phyloP scores from a whole-genome alignment of 1,140 invertebrate species.

The Heliconius congener region DNA sequence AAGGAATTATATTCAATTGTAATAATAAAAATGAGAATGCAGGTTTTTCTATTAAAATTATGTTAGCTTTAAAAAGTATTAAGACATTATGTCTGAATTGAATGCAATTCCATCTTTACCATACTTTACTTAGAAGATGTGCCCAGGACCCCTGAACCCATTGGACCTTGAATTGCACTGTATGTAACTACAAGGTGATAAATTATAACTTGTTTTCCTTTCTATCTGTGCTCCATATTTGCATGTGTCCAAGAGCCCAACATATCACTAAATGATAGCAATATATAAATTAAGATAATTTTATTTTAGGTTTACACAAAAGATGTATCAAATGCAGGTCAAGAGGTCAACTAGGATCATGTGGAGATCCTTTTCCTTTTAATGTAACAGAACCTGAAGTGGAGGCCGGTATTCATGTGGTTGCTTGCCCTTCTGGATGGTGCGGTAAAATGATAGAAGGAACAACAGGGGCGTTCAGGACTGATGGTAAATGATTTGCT shows the following conservation, averaged over 20 bases:
- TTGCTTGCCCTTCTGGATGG: slow-evolving; percentile 95
- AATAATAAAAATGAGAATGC: neutral
- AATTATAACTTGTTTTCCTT: neutral
- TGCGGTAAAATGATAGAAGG: slow-evolving; percentile 95
- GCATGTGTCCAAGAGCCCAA: too few species aligned
- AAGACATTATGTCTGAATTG: neutral
- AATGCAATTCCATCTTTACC: too few species aligned
- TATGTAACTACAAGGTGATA: too few species aligned
- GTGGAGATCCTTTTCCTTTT: slow-evolving; percentile 92
- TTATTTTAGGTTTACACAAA: slow-evolving; percentile 65
- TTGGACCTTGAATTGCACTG: too few species aligned
- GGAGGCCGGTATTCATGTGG: slow-evolving; percentile 87
- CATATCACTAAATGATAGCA: too few species aligned
- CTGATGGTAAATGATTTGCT: slow-evolving; percentile 74
- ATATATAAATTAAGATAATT: neutral
- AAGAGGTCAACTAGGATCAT: slow-evolving; percentile 91
- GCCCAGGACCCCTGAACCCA: too few species aligned
- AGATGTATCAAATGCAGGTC: slow-evolving; percentile 87
- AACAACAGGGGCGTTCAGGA: slow-evolving; percentile 83
- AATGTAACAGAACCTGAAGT: slow-evolving; percentile 87
- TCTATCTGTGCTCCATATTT: too few species aligned
- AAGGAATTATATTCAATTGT: neutral
- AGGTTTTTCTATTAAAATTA: neutral
- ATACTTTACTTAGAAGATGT: too few species aligned
- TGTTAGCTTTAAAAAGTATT: neutral